These are phyloP conservation scores for Darevskia mixta DNA, from an alignment of 2,797 vertebrate genomes.

Conservation along the genomic window DNA sequence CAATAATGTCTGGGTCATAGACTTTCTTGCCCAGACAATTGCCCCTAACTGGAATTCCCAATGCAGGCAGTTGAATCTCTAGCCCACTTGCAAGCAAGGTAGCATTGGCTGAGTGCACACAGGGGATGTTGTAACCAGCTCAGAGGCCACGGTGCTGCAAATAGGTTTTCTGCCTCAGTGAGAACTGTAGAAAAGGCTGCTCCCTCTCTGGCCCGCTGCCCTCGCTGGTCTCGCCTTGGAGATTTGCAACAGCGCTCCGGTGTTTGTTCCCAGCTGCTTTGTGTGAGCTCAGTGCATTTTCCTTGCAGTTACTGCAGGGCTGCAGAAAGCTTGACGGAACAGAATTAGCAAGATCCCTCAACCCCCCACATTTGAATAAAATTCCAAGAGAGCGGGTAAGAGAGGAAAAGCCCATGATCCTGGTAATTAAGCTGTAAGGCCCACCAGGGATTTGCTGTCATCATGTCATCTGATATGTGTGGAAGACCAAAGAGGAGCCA, in stretches of 20 bases:
- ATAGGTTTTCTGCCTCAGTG: constrained; percentile 15
- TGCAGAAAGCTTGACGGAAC: constrained; percentile 41
- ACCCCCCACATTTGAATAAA: constrained; percentile 64
- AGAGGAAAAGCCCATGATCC: constrained; percentile 56
- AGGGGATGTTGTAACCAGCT: not conserved
- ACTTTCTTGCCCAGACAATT: not conserved
- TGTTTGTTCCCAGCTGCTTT: constrained; percentile 34
- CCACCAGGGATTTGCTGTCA: constrained; percentile 67
- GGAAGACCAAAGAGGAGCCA: constrained; percentile 62
- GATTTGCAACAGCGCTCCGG: not conserved
- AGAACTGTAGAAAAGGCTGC: constrained; percentile 51
- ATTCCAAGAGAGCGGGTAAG: constrained; percentile 39
- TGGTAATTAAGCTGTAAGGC: constrained; percentile 75
- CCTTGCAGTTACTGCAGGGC: constrained; percentile 46
- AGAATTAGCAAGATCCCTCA: constrained; percentile 22
- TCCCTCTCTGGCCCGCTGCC: not conserved
- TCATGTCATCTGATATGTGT: constrained; percentile 63
- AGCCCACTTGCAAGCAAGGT: not conserved
- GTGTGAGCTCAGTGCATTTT: constrained; percentile 50
- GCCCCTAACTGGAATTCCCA: not conserved
- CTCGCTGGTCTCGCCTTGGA: not conserved
- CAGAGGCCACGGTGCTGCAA: not conserved
- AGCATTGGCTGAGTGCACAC: not conserved
- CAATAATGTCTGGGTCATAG: not conserved
- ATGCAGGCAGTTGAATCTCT: not conserved